phyloP scores from a whole-genome alignment of 2,113 vertebrate species.

The Anolis sagrei region DNA sequence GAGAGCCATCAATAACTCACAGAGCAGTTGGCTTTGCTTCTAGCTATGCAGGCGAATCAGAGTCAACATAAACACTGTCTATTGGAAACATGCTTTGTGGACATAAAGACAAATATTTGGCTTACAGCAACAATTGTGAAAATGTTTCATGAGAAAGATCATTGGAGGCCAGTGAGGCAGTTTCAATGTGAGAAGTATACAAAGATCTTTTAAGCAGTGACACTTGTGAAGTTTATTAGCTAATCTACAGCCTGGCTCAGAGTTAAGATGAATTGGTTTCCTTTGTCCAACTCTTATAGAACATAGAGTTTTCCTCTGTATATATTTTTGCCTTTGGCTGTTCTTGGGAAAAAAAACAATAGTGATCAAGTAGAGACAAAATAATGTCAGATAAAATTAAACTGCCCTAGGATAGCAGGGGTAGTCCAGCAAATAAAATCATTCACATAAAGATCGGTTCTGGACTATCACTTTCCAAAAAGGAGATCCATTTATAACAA shows the following conservation, averaged over 20 bases:
- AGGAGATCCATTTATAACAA: constrained; percentile 20
- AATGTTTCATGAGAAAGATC: constrained; percentile 34
- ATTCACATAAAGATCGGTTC: not conserved
- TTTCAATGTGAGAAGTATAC: constrained; percentile 46
- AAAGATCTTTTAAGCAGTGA: constrained; percentile 58
- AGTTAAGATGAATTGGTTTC: constrained; percentile 59
- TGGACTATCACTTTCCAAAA: constrained; percentile 1
- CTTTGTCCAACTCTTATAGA: constrained; percentile 35
- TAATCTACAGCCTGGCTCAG: constrained; percentile 37
- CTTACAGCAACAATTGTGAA: constrained; percentile 33
- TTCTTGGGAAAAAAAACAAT: constrained; percentile 14
- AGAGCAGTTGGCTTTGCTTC: constrained; percentile 21
- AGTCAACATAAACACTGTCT: not conserved
- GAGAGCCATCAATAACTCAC: constrained; percentile 26
- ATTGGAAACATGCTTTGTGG: constrained; percentile 14
- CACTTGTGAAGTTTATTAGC: constrained; percentile 55
- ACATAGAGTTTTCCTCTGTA: constrained; percentile 47
- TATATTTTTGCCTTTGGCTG: constrained; percentile 22
- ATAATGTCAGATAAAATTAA: constrained; percentile 33
- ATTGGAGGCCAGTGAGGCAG: constrained; percentile 26
- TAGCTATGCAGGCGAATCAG: not conserved
- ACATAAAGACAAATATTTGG: constrained; percentile 22
- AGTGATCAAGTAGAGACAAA: constrained; percentile 48
- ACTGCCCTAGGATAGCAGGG: not conserved
- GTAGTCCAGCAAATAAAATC: constrained; percentile 21